Base-by-base conservation (phyloP, 2,797 vertebrate species). In the Dipus sagitta region DNA sequence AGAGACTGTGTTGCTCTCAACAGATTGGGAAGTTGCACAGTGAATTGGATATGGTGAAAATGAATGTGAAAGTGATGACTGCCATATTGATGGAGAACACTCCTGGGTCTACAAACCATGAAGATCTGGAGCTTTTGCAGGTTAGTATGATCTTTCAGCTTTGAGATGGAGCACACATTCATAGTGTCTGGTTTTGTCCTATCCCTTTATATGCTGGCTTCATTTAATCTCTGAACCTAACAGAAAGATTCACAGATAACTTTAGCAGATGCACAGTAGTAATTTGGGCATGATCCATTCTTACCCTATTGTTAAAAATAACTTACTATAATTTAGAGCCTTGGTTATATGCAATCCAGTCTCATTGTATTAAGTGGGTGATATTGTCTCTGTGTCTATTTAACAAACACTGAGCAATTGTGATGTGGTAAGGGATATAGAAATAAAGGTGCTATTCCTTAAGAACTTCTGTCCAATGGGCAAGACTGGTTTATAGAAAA, bases 21-120 rank as follows among this genome's bases (percentile, higher is more conserved):
- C 97, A 98, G 98, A 97, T 98, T 87, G 98, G 98, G 65, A 98
- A 98, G 72, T 83, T 98, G 65, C 98, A 98, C 96, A 98, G 98
- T 90, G 98, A 98, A 70, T 90, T 98, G 94, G 98, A 98, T 81
- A 98, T 98, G 98, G 98, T 98, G 94, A 98, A 97, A 95, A 98
- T 98, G 97, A 98, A 98, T 0, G 95, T 98, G 90, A 98, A 89
- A 65, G 98, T 98, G 68, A 98, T 98, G 98, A 98, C 98, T 0
- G 96, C 97, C 32, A 98, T 98, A 93, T 2, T 98, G 94, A 97
- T 97, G 82, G 98, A 98, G 95, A 98, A 98, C 8, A 81, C 82
- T 65, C 98, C 98, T 74, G 98, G 98, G 3, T 98, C 98, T 71
- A 98, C 98, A 96, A 98, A 98, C 83, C 96, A 10, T 0, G 97